Percentiles rank a stretch among this genome's conserved stretches.
Conservation (phyloP, 2,113 vertebrate species). For the Empidonax alnorum region DNA sequence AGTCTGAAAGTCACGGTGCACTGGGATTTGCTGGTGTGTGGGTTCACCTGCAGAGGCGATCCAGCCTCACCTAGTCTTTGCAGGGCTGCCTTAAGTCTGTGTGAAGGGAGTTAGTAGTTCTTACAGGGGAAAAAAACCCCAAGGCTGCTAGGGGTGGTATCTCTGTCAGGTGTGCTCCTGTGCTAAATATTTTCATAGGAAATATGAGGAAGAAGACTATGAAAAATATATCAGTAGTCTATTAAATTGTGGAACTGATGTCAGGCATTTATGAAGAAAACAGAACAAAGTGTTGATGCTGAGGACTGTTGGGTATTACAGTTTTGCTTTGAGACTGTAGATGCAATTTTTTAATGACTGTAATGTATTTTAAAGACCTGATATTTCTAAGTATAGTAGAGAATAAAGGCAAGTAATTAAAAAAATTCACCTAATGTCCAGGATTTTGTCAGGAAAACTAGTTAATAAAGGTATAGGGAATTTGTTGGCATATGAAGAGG, state of each 20-base stretch:
- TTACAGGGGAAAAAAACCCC: fast-evolving
- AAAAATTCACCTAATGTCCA: background rate
- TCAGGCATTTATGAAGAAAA: background rate
- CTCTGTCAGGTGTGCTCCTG: background rate
- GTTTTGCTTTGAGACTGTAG: background rate
- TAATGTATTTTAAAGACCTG: background rate
- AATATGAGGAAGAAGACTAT: background rate
- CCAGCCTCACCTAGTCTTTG: background rate
- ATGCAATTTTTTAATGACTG: background rate
- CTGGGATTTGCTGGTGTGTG: background rate
- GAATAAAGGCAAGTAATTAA: background rate
- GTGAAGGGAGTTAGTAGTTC: background rate
- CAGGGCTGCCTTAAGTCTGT: background rate
- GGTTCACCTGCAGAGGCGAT: background rate
- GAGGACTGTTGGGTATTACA: background rate
- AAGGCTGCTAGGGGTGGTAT: background rate
- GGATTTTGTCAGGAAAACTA: background rate
- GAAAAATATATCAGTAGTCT: background rate
- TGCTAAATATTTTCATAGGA: background rate
- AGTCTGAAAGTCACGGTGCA: fast-evolving
- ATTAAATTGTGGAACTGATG: background rate
- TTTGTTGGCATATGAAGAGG: background rate
- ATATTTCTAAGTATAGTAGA: background rate
- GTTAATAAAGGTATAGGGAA: background rate
- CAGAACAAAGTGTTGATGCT: background rate